Base-by-base conservation (phyloP, 2,888 invertebrate genomes). In the Tipula helvola region DNA sequence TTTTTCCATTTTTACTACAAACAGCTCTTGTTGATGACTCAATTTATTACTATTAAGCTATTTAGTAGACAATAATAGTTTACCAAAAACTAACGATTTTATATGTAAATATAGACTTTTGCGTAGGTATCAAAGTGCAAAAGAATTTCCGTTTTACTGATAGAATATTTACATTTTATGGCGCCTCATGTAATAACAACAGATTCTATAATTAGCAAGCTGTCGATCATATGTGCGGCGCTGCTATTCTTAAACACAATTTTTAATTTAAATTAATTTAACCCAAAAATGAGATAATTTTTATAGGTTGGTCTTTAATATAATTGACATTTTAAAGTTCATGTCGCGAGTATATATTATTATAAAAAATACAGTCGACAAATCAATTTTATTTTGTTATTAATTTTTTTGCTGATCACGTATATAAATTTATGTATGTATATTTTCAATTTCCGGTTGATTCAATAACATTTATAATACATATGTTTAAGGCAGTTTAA, bases 381-480 rank as follows among this genome's bases (percentile, higher is more conserved):
- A 71, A 71, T 10, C 71, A 71, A 71, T 71, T 71, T 28, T 71
- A 71, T 28, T 10, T 4, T 12, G 5, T 3, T 16, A 57, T n/a
- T n/a, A n/a, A n/a, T 57, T 18, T 18, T 71, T 71, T 71, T 28
- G 71, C 28, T 71, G 28, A 71, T 10, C 71, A 71, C 71, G 71
- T 84, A n/a, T 8, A 41, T 84, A 12, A 39, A 41, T 39, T 84
- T 84, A 84, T n/a, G n/a, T n/a, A n/a, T n/a, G n/a, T n/a, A n/a
- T 84, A 84, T 84, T 71, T 10, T 84, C 84, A 84, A 84, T 84
- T 84, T 84, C 84, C 84, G 36, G 84, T 36, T 84, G 84, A 39
- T 84, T 39, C 84, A 39, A 84, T 84, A n/a, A n/a, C n/a, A n/a
- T n/a, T n/a, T n/a, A n/a, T n/a, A n/a, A n/a, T n/a, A n/a, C 41